Percentiles rank a stretch among this genome's conserved stretches.
Evolutionary conservation across 1,140 invertebrate genomes (phyloP).

Genomic region (Stegodyphus dumicola): DNA sequence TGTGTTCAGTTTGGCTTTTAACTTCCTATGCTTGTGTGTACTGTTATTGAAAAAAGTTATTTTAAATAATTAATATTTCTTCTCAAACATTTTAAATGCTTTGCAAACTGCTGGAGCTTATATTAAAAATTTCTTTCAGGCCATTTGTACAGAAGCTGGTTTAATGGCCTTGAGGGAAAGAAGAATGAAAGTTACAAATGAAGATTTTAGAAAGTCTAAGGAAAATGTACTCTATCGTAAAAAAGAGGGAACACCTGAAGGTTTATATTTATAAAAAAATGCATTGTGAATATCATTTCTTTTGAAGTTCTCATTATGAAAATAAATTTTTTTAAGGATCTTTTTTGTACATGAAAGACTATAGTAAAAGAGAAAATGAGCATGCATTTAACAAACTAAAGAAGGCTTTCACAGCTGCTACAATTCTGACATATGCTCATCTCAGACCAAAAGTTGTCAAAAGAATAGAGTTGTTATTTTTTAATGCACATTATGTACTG

Average conservation of each 20-base stretch:
- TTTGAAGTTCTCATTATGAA: neutral
- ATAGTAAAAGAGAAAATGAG: too few species aligned
- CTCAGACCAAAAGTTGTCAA: too few species aligned
- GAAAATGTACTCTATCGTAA: conserved; percentile 99
- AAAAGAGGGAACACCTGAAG: conserved; percentile 99
- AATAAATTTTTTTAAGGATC: neutral
- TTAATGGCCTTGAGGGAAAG: conserved; percentile 96
- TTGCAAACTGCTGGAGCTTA: neutral
- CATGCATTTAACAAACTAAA: too few species aligned
- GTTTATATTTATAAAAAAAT: conserved; percentile 88
- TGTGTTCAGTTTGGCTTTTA: neutral
- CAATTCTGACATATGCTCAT: too few species aligned
- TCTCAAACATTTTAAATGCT: neutral
- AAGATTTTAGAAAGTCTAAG: conserved; percentile 99
- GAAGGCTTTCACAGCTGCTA: too few species aligned
- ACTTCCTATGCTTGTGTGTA: neutral
- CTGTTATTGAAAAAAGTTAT: neutral
- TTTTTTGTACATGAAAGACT: too few species aligned
- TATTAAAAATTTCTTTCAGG: conserved; percentile 72
- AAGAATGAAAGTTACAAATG: conserved; percentile 99
- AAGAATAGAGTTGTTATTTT: too few species aligned
- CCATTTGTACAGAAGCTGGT: conserved; percentile 99
- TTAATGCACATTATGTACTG: too few species aligned
- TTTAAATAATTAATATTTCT: neutral
- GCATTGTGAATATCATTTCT: neutral